Conservation (phyloP, 2,113 vertebrate genomes). For the Bos indicus region DNA sequence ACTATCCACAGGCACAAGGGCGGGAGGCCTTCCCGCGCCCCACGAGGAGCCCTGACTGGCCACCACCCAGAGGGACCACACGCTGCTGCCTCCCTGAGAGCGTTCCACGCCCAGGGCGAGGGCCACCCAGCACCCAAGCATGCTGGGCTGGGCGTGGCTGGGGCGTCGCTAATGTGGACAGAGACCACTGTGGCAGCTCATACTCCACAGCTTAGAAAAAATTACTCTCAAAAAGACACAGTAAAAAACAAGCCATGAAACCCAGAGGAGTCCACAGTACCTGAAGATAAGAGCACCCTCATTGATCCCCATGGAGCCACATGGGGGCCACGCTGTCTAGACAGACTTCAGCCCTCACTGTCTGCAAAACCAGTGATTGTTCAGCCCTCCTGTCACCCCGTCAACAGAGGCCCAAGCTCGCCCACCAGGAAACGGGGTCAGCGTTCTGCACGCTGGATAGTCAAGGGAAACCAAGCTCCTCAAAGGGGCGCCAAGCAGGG, state of each 20-base stretch:
- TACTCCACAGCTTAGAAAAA: background rate
- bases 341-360: fast-evolving
- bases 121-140: fast-evolving
- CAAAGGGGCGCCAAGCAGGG: background rate
- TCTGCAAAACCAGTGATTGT: background rate
- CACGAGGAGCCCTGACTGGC: fast-evolving
- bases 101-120: fast-evolving
- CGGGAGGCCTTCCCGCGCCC: fast-evolving
- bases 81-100: fast-evolving
- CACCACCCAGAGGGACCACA: background rate
- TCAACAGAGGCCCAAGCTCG: background rate
- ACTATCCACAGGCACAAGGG: background rate
- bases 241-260: background rate
- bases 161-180: background rate
- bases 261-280: background rate
- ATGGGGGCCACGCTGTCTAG: fast-evolving
- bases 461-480: background rate
- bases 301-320: background rate
- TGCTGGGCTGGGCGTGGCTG: too few relatives aligned
- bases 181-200: background rate
- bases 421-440: background rate
- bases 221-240: background rate
- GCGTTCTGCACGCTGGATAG: background rate
- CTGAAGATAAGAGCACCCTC: background rate
- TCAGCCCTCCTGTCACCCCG: background rate